A percentile compares a stretch with the other conserved stretches of the same genome.
Evolutionary conservation across 2,888 invertebrate species (phyloP).

Genomic region (Mythimna impura): DNA sequence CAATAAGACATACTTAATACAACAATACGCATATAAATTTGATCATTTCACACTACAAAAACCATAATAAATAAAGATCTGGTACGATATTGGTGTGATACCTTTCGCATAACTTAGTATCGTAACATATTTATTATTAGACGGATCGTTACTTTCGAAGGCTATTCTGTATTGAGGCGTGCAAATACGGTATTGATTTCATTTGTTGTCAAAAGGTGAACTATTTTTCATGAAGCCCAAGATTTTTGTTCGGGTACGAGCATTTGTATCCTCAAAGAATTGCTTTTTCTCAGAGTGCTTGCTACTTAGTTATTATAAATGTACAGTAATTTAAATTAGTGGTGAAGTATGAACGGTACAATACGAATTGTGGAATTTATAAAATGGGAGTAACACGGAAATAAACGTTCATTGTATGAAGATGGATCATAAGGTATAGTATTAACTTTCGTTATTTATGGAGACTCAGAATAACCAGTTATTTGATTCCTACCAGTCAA

Average conservation of each 20-base stretch:
- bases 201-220: not conserved
- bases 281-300: not conserved
- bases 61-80: not conserved
- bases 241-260: not conserved
- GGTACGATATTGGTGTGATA: not conserved
- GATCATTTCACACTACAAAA: not conserved
- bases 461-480: not conserved
- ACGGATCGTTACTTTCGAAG: constrained; percentile 20
- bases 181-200: constrained; percentile 13
- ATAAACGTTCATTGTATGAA: not conserved
- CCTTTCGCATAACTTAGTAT: constrained; percentile 11
- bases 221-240: not conserved
- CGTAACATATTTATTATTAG: constrained; percentile 11
- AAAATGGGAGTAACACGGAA: not conserved
- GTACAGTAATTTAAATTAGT: not conserved
- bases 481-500: too few species aligned
- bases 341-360: not conserved
- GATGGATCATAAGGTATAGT: not conserved
- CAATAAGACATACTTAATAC: too few species aligned
- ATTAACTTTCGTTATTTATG: not conserved
- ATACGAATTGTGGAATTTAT: not conserved
- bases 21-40: too few species aligned
- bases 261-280: not conserved
- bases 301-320: not conserved
- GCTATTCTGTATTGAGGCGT: constrained; percentile 5